Base-by-base conservation (phyloP, 2,797 vertebrate genomes). In the Holocentrus rufus region DNA sequence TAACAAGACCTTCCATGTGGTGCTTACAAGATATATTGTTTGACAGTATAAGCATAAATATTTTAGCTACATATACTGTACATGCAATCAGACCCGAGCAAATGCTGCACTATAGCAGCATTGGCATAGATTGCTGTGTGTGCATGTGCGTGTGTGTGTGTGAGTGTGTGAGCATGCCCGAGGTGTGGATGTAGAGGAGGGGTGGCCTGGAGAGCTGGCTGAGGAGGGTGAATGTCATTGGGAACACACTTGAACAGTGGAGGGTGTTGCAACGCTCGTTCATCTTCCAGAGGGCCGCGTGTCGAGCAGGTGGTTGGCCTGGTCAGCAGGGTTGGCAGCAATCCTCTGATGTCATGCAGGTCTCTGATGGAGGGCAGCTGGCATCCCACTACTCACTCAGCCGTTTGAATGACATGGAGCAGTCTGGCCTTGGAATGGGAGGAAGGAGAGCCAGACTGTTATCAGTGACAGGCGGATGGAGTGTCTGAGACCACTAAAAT, bases 281-380 rank as follows among this genome's bases (percentile, higher is more conserved):
- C 31, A 34, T 64, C n/a, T 53, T 66, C n/a, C 69, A 46, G 50
- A 62, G 59, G 55, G 44, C 46, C 39, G 47, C 17, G 30, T 54
- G 58, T 61, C 42, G 44, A 36, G 65, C 47, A 63, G 61, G 69
- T 79, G 57, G 70, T n/a, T 72, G 67, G 36, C 67, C 61, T 2
- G 11, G 11, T 13, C 7, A 7, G 36, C 11, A 13, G 36, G 57
- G 70, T 23, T 72, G 67, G 39, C 67, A 61, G 73, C 65, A 46
- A 57, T 79, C 66, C 20, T 63, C 64, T 67, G 53, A 72, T 73
- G 54, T 63, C n/a, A 34, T 34, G 42, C 44, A 73, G n/a, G n/a
- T 75, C 58, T 76, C 54, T 69, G 49, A 71, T 57, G 56, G 67
- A 77, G 70, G 69, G 69, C 76, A 76, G 74, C 67, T 74, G 75